A percentile compares a stretch with the other conserved stretches of the same genome.
These are phyloP conservation scores for Cephus spinipes DNA, from an alignment of 2,888 invertebrate genomes.

Conservation along the genomic window DNA sequence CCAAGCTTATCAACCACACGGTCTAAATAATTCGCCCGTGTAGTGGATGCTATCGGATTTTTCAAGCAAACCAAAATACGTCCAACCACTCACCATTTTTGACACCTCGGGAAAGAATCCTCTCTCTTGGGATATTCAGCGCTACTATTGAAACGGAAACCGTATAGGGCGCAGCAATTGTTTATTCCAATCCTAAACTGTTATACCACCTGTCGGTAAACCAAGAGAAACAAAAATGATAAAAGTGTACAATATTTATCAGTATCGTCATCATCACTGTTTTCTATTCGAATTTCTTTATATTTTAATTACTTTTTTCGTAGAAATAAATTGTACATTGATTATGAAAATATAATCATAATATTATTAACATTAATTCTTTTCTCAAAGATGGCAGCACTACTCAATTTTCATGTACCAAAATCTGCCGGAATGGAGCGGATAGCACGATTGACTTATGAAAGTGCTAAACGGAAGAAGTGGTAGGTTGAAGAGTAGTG, in stretches of 20 bases:
- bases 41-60: slow-evolving; percentile 40
- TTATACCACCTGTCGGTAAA: neutral
- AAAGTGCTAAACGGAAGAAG: neutral
- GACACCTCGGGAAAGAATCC: slow-evolving; percentile 55
- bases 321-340: neutral
- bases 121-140: slow-evolving; percentile 20
- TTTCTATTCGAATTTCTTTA: neutral
- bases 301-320: neutral
- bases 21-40: slow-evolving; percentile 23
- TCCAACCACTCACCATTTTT: slow-evolving; percentile 53
- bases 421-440: neutral
- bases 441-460: neutral
- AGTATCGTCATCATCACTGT: neutral
- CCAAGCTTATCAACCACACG: slow-evolving; percentile 6
- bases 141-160: slow-evolving; percentile 28
- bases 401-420: neutral
- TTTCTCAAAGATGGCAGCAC: neutral
- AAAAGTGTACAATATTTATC: neutral
- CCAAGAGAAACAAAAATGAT: neutral
- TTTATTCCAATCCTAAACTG: neutral
- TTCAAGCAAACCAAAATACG: slow-evolving; percentile 8
- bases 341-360: neutral
- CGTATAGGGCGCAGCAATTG: slow-evolving; percentile 26
- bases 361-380: neutral
- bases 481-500: neutral